Evolutionary conservation across 2,113 vertebrate species (phyloP), one percentile per base, ranked within the genome.

Genomic region (Ictidomys tridecemlineatus): DNA sequence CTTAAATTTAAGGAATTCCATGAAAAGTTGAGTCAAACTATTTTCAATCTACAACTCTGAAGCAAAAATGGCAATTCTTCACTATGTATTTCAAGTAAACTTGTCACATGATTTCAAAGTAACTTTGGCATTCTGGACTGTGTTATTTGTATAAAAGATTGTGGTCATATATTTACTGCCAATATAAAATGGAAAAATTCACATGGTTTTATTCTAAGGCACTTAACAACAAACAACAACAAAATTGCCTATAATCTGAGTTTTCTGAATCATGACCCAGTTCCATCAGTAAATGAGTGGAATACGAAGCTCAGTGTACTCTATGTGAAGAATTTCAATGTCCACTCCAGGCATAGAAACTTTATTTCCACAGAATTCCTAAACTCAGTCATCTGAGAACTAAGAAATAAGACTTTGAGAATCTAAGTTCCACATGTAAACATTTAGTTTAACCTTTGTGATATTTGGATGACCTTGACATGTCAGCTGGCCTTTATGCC

Each of bases 141-240:
- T 45, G 24, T 45, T 37, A 18, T 42, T 78, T 26, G 45, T 32
- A 3, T 4, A 37, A 34, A 24, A 67, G 12, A 73, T 56, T 74
- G 58, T 32, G 32, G 26, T 74, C n/a, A 67, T 76, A 26, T 74
- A 14, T 67, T 5, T 30, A 65, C 86, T 48, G 17, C n/a, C 37
- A 82, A 82, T 80, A 37, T n/a, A 24, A 93, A 76, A 69, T 86
- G 37, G 17, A 67, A 93, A 89, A 79, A 22, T 84, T 42, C 63
- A 7, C 30, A 28, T 17, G 13, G 2, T 73, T 78, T 85, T 86
- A 65, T 67, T 85, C 56, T 26, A 26, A 32, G 5, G 73, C 22
- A 51, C 85, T 93, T 42, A 51, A 45, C 24, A 89, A 53, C 61
- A 67, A 83, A 58, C 34, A 51, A 45, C 24, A 89, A 53, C 61